Conservation (phyloP, 2,888 invertebrate genomes). For the Nasonia oneida region DNA sequence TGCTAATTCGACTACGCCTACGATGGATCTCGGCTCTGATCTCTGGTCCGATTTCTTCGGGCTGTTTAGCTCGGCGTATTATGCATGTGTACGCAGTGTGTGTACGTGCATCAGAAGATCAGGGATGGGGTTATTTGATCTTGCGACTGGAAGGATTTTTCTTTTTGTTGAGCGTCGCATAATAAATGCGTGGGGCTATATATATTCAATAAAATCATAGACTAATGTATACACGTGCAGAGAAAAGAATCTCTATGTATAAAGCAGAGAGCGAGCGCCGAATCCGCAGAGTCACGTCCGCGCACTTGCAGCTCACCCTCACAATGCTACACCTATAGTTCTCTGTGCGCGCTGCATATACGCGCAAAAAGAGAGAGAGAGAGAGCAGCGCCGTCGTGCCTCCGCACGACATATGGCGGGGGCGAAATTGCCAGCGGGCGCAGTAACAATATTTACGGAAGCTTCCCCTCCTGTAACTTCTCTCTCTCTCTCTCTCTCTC, state of each 20-base stretch:
- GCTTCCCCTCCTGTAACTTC: slow-evolving; percentile 64
- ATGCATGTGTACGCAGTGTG: neutral
- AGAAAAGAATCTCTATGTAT: neutral
- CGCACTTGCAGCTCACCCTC: neutral
- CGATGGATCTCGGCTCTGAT: neutral
- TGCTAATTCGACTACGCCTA: slow-evolving; percentile 67
- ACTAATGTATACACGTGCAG: neutral
- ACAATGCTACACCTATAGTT: neutral
- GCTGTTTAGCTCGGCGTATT: neutral
- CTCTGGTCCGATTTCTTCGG: slow-evolving; percentile 13
- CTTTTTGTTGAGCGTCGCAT: neutral
- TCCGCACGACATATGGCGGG: slow-evolving; percentile 75
- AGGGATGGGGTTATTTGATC: slow-evolving; percentile 1
- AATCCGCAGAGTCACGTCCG: slow-evolving; percentile 47
- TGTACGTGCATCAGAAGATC: neutral
- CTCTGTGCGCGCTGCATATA: neutral
- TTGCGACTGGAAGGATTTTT: neutral
- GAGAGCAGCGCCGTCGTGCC: slow-evolving; percentile 64
- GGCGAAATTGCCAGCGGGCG: slow-evolving; percentile 76
- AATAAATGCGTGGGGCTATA: neutral
- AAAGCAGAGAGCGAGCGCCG: neutral
- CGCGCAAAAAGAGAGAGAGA: slow-evolving; percentile 68
- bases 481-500: slow-evolving; percentile 71
- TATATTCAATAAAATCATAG: neutral
- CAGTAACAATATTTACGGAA: slow-evolving; percentile 79